Evolutionary conservation across 2,113 vertebrate species (phyloP), one percentile per base, ranked within the genome.

Genomic region (Theristicus caerulescens): DNA sequence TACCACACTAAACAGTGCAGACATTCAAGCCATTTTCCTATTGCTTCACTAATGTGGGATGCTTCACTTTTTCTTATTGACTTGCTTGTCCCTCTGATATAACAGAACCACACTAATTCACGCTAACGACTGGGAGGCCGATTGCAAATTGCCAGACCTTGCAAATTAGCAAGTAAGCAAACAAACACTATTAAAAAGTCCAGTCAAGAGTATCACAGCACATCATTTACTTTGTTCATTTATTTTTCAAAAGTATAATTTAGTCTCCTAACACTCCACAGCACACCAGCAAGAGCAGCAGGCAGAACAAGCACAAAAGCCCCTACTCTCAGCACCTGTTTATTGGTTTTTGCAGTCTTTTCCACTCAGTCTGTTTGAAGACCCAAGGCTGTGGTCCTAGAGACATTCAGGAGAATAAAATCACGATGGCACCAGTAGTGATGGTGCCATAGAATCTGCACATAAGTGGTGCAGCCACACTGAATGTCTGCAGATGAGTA

Each of bases 81-180:
- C 36, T 94, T 77, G 16, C 46, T 67, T 61, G 57, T 93, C 61
- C 86, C n/a, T 84, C 61, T 89, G 44, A 79, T 77, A 46, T 20
- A 79, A 72, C 1, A 84, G 81, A 72, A 32, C 40, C 2, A 26
- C 46, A 69, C 38, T 88, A 93, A 97, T 94, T 96, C 86, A 76
- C 29, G 0, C 79, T 90, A 83, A 92, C 26, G 3, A 93, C 90
- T 65, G 46, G 49, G 46, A 93, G 73, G 67, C 82, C 11, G 15
- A 85, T 86, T 11, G 5, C 73, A 91, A 96, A 92, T 88, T 80
- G 90, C 57, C 70, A 93, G 93, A 96, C 85, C 85, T 89, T 96
- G 94, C 89, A 97, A 96, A 97, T 91, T 80, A 94, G 44, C 76
- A 92, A 94, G 78, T n/a, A 88, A 93, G 88, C 57, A 95, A 97